These are phyloP conservation scores for Pygocentrus nattereri DNA, from an alignment of 2,797 vertebrate genomes.

Conservation along the genomic window DNA sequence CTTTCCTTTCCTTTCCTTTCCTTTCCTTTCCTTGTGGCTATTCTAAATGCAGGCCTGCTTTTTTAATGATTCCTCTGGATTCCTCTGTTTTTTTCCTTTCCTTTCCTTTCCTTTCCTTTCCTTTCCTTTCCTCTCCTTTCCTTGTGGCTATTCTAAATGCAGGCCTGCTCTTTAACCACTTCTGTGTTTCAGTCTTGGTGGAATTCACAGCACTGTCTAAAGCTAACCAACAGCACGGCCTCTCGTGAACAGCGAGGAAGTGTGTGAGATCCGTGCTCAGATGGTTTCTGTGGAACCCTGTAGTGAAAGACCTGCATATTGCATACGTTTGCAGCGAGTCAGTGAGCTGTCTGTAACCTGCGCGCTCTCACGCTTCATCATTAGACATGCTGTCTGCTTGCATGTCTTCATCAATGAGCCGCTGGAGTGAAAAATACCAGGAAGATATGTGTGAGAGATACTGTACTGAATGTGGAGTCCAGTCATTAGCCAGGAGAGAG, in stretches of 20 bases:
- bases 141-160: neutral
- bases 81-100: neutral
- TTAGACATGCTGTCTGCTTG: neutral
- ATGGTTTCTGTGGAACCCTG: neutral
- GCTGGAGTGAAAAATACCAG: neutral
- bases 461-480: neutral
- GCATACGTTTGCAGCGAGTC: neutral
- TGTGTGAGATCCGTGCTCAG: neutral
- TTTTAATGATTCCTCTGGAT: neutral
- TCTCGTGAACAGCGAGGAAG: neutral
- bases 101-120: neutral
- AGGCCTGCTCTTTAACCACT: too few relatives aligned
- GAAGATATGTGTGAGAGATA: neutral
- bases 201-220: neutral
- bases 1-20: too few relatives aligned
- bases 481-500: neutral
- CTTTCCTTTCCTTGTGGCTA: too few relatives aligned
- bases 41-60: too few relatives aligned
- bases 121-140: neutral
- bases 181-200: too few relatives aligned
- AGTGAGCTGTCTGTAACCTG: neutral
- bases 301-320: neutral
- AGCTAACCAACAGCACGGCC: neutral
- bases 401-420: neutral
- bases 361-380: neutral